Percentiles rank a stretch among this genome's conserved stretches.
These are phyloP conservation scores for Antrozous pallidus DNA, from an alignment of 2,797 vertebrate species.

Conservation along the genomic window DNA sequence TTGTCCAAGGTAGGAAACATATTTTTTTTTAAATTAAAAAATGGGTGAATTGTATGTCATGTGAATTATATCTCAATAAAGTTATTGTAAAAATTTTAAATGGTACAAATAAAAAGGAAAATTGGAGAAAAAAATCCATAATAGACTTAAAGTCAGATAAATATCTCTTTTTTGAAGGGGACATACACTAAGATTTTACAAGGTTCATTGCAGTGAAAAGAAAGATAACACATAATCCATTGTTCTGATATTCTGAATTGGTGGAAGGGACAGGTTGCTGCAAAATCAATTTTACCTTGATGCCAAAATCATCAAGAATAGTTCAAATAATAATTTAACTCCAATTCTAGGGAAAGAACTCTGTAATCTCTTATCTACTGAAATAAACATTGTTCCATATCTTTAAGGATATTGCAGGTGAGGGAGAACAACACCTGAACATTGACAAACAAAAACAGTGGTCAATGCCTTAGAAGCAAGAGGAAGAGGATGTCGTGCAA, in stretches of 20 bases:
- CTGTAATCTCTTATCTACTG: not conserved
- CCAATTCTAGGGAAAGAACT: not conserved
- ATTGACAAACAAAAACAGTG: not conserved
- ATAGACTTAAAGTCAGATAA: not conserved
- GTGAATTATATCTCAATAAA: no score
- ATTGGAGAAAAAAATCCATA: no score
- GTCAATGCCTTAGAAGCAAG: not conserved
- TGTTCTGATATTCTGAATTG: not conserved
- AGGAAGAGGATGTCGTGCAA: not conserved
- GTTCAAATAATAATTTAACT: not conserved
- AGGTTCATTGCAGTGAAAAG: not conserved
- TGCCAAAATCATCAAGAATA: not conserved
- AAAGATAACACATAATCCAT: not conserved
- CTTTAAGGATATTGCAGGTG: not conserved
- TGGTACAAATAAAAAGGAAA: no score
- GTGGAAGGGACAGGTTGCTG: not conserved
- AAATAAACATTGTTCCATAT: not conserved
- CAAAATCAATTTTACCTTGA: not conserved
- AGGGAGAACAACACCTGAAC: not conserved
- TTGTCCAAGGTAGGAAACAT: no score
- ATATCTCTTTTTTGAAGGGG: not conserved
- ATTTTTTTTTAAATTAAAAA: no score
- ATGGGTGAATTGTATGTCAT: no score
- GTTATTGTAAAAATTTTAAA: no score
- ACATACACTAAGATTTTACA: not conserved